phyloP scores from a whole-genome alignment of 2,888 invertebrate genomes.

The Amiota mariae region DNA sequence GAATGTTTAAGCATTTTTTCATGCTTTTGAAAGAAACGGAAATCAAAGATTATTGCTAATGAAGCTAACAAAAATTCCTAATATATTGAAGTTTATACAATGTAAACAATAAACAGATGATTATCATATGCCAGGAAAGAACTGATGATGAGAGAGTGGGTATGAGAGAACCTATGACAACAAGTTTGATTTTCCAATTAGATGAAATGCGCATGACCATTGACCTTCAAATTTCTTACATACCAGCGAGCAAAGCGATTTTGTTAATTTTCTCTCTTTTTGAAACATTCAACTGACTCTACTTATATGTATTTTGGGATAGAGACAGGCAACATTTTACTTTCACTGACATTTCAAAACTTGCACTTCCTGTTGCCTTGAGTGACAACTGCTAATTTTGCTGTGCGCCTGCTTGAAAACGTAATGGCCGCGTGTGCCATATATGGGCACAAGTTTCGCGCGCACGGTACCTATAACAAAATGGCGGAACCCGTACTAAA shows the following conservation, averaged over 20 bases:
- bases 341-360: conserved; percentile 18
- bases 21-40: conserved; percentile 39
- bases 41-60: neutral
- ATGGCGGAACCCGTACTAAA: neutral
- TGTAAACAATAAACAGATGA: conserved; percentile 51
- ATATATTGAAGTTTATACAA: conserved; percentile 6
- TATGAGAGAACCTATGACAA: conserved; percentile 60
- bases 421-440: conserved; percentile 69
- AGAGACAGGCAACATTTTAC: conserved; percentile 29
- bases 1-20: conserved; percentile 44
- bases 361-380: conserved; percentile 21
- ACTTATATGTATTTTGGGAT: neutral
- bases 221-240: conserved; percentile 62
- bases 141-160: neutral
- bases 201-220: conserved; percentile 59
- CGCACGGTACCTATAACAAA: conserved; percentile 33
- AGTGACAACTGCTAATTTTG: neutral
- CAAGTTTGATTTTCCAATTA: conserved; percentile 36
- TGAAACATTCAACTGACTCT: conserved; percentile 2
- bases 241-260: neutral
- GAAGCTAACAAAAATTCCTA: neutral
- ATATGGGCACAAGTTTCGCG: conserved; percentile 52
- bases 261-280: neutral
- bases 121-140: neutral
- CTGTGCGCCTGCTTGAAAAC: conserved; percentile 60